Evolutionary conservation across 2,888 invertebrate species (phyloP).

Genomic region (Thumatha senex): DNA sequence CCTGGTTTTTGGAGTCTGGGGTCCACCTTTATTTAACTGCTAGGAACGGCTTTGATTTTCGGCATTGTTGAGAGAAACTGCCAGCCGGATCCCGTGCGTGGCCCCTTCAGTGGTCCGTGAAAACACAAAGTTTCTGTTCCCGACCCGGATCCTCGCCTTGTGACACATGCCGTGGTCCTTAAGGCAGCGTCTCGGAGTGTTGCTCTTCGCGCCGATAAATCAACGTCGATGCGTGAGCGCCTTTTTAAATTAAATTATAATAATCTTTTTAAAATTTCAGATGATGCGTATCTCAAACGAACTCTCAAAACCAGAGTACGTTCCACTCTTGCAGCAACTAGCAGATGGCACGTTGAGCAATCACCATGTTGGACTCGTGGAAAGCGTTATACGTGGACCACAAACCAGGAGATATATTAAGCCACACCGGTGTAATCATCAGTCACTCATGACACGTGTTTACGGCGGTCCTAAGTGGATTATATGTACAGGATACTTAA

Average conservation of each 20-base stretch:
- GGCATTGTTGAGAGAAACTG: too few species aligned
- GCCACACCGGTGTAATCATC: slow-evolving; percentile 75
- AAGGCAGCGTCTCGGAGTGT: too few species aligned
- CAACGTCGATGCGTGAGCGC: neutral
- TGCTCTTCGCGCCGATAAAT: too few species aligned
- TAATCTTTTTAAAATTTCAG: slow-evolving; percentile 50
- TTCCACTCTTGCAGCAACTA: slow-evolving; percentile 63
- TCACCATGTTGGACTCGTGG: slow-evolving; percentile 53
- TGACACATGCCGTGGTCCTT: too few species aligned
- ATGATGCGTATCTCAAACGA: slow-evolving; percentile 68
- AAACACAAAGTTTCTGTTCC: too few species aligned
- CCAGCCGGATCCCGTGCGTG: too few species aligned
- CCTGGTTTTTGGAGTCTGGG: too few species aligned
- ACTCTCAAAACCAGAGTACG: slow-evolving; percentile 67
- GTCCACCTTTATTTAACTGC: too few species aligned
- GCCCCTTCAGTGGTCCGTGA: too few species aligned
- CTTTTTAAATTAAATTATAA: neutral
- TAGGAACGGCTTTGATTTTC: too few species aligned
- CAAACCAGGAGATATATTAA: slow-evolving; percentile 73
- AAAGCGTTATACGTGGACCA: slow-evolving; percentile 61
- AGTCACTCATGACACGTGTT: slow-evolving; percentile 61
- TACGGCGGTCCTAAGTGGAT: slow-evolving; percentile 74
- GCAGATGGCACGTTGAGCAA: slow-evolving; percentile 57
- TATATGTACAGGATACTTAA: slow-evolving; percentile 73
- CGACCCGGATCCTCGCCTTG: too few species aligned